Base-by-base conservation (phyloP, 2,888 invertebrate species). In the Matsumyia berberina region DNA sequence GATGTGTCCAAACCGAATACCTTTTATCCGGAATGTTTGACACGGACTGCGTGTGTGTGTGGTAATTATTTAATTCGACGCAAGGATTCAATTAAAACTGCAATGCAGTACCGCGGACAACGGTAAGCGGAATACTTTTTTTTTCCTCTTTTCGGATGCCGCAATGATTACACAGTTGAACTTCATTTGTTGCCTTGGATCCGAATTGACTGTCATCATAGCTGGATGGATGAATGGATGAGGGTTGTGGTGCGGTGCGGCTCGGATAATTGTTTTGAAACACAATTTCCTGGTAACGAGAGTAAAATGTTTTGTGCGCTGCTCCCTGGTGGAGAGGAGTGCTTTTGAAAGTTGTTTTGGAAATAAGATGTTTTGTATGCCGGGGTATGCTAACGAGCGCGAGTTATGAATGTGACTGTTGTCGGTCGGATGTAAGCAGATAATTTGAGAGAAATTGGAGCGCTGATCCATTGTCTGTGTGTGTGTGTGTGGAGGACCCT, bases 61-160 rank as follows among this genome's bases (percentile, higher is more conserved):
- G 76, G 58, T 42, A 76, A 76, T 76, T 76, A 58, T 76, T 76
- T 66, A 76, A 67, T 76, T 58, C 58, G 31, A 58, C 33, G 66
- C 58, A n/a, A 33, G 19, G 66, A 15, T 76, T 76, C 66, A 76
- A 67, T 76, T 76, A 76, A 76, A 66, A 76, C 58, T 67, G 66
- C 76, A 67, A 74, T 64, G 64, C 64, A 24, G 46, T 33, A 60
- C 58, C 58, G 15, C 51, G 33, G 31, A 76, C 58, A 67, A n/a
- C n/a, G n/a, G n/a, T n/a, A n/a, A n/a, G 46, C 39, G 58, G 19
- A 11, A 24, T 24, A 24, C 24, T 24, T 24, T 24, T 24, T 24
- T 24, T 24, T 24, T 4, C 24, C 4, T 24, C 2, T 24, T 24
- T 24, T 24, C 24, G 77, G 24, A 42, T 76, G 57, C 39, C 39